Base-by-base conservation (phyloP, 2,888 invertebrate species). In the Teleiodes luculella region DNA sequence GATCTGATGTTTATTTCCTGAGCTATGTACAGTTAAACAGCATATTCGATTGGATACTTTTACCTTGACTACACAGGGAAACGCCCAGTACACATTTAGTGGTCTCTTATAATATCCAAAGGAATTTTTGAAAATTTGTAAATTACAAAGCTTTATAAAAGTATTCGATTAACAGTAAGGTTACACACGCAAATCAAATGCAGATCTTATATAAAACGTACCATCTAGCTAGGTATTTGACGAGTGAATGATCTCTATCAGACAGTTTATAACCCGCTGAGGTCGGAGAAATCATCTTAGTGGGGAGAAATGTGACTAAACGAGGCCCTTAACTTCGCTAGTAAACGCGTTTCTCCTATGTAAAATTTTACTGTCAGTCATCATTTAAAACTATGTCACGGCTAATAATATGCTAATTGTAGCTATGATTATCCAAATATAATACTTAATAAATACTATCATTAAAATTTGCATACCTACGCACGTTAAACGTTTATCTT, bases 201-300 rank as follows among this genome's bases (percentile, higher is more conserved):
- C 6, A 24, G 6, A 24, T 24, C 24, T 24, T 24, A 24, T 24
- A 6, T 6, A 4, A 6, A 24, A n/a, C n/a, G n/a, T n/a, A 24
- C 6, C 6, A 24, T 24, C 24, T 24, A n/a, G 24, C 3, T 43
- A 13, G n/a, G 39, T 18, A 1, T 11, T 20, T 5, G 24, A n/a
- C 43, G 18, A 10, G 20, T 45, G 31, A 13, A 46, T 20, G 11
- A 47, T 37, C 14, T 37, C 18, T 13, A 35, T 14, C n/a, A 47
- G 31, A 28, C 37, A 35, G 14, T 47, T 36, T 47, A 53, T 47
- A 30, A 30, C 53, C 14, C 20, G 14, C 37, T 11, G 14, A 39
- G 47, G 37, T 47, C 31, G 30, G 47, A 37, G 53, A 53, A 53
- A 53, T 53, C 37, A 10, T 24, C 24, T 3, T 28, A 37, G 16